Evolutionary conservation across 2,888 invertebrate genomes (phyloP).

Genomic region (Idaea dimidiata): DNA sequence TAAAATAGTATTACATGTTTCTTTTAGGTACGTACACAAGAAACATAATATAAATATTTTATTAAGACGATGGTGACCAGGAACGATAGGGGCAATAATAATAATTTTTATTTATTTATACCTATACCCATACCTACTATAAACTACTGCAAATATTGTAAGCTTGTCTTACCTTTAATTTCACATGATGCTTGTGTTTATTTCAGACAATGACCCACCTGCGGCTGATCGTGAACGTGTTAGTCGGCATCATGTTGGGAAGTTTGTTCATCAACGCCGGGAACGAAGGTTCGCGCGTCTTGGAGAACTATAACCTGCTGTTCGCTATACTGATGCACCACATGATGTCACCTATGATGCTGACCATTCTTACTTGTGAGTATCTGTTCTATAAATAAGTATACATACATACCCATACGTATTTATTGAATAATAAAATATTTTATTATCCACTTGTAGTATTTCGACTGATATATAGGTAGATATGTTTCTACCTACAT

Average conservation of each 20-base stretch:
- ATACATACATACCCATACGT: constrained; percentile 7
- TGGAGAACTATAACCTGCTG: constrained; percentile 92
- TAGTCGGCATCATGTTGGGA: constrained; percentile 89
- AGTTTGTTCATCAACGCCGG: constrained; percentile 88
- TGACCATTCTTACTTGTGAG: constrained; percentile 92
- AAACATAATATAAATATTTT: too few relatives aligned
- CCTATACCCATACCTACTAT: too few relatives aligned
- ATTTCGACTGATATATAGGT: too few relatives aligned
- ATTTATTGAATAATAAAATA: too few relatives aligned
- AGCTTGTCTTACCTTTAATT: too few relatives aligned
- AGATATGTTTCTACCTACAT: too few relatives aligned
- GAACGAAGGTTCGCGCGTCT: constrained; percentile 86
- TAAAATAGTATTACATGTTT: too few relatives aligned
- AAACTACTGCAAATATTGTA: too few relatives aligned
- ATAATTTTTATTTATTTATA: not conserved
- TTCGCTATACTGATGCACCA: constrained; percentile 96
- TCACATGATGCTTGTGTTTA: not conserved
- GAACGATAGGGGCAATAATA: not conserved
- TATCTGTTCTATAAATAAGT: constrained; percentile 25
- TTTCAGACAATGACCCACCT: constrained; percentile 88
- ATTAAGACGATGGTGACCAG: too few relatives aligned
- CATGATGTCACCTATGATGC: constrained; percentile 95
- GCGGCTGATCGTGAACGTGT: constrained; percentile 86
- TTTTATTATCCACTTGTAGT: too few relatives aligned
- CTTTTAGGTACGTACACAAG: too few relatives aligned